Evolutionary conservation across 2,797 vertebrate genomes (phyloP).

Genomic region (Lutra lutra): DNA sequence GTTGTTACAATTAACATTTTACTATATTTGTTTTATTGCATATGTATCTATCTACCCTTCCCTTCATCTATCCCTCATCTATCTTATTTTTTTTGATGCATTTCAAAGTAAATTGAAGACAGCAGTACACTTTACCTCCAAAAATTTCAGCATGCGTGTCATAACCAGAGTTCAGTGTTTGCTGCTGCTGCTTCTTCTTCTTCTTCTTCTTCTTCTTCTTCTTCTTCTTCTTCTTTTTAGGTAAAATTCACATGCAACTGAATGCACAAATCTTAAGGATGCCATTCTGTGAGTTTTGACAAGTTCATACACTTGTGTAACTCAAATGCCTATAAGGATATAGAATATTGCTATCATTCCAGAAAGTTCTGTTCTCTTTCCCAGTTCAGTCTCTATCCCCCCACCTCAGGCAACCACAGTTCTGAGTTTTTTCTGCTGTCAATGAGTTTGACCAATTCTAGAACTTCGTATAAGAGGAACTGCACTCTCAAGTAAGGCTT

Average conservation of each 20-base stretch:
- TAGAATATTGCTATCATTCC: background rate
- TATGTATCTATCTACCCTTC: background rate
- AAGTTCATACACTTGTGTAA: background rate
- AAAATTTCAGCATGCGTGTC: background rate
- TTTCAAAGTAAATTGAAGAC: constrained; percentile 49
- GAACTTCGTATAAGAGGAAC: background rate
- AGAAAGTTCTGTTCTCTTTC: constrained; percentile 3
- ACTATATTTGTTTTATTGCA: constrained; percentile 5
- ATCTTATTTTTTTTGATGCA: constrained; percentile 21
- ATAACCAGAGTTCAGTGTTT: constrained; percentile 30
- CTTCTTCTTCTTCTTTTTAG: background rate
- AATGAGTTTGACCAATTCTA: background rate
- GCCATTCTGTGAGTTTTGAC: background rate
- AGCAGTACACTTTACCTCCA: background rate
- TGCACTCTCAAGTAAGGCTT: background rate
- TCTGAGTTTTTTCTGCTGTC: background rate
- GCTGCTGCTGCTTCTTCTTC: background rate
- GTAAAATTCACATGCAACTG: constrained; percentile 17
- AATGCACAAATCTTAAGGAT: background rate
- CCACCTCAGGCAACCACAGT: background rate
- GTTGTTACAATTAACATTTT: background rate
- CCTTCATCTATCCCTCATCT: background rate
- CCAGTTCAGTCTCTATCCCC: background rate
- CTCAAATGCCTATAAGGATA: background rate
- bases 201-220: background rate